These are phyloP conservation scores for Onychomys torridus DNA, from an alignment of 2,797 vertebrate species.

Conservation along the genomic window DNA sequence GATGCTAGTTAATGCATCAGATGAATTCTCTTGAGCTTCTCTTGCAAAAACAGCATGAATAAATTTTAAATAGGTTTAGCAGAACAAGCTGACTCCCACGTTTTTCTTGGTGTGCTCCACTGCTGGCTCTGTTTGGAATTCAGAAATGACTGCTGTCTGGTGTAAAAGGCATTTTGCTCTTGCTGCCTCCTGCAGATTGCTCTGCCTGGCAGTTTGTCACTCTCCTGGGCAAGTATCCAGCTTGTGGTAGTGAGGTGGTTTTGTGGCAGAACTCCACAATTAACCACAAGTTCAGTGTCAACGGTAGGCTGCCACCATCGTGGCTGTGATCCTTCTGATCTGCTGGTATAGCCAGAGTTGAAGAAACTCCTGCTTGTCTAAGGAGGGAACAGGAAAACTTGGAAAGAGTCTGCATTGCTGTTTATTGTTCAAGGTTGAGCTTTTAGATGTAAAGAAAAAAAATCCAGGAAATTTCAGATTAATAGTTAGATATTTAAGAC, in stretches of 20 bases:
- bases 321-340: conserved; percentile 81
- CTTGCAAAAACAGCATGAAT: conserved; percentile 7
- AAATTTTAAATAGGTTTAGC: conserved; percentile 32
- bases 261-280: conserved; percentile 86
- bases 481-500: conserved; percentile 62
- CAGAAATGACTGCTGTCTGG: conserved; percentile 73
- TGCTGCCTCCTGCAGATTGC: conserved; percentile 70
- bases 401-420: conserved; percentile 79
- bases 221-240: conserved; percentile 82
- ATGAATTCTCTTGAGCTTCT: conserved; percentile 23
- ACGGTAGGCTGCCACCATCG: conserved; percentile 81
- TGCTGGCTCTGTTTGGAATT: conserved; percentile 58
- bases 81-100: conserved; percentile 16
- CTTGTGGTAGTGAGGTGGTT: conserved; percentile 85
- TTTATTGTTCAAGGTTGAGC: conserved; percentile 80
- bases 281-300: conserved; percentile 85
- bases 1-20: not conserved
- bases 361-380: conserved; percentile 83
- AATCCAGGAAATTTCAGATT: conserved; percentile 69
- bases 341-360: conserved; percentile 71
- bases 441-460: conserved; percentile 72
- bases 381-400: conserved; percentile 77
- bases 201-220: conserved; percentile 81
- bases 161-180: conserved; percentile 76
- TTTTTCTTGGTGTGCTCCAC: conserved; percentile 48